Evolutionary conservation across 2,113 vertebrate species (phyloP).

Genomic region (Oenanthe melanoleuca): DNA sequence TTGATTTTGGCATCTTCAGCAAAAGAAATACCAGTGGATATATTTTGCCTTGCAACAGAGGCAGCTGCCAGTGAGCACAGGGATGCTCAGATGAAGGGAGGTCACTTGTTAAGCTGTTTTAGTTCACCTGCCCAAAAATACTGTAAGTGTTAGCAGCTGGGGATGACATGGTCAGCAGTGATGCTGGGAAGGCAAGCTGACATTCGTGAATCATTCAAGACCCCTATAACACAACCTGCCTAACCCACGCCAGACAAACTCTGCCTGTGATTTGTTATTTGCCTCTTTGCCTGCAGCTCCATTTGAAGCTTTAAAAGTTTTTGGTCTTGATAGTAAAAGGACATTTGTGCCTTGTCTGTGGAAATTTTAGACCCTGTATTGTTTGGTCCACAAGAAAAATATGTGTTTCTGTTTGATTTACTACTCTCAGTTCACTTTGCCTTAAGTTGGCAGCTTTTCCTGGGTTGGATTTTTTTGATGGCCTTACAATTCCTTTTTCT

Average conservation of each 20-base stretch:
- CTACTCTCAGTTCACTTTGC: slow-evolving; percentile 52
- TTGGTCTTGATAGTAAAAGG: slow-evolving; percentile 46
- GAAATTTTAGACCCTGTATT: slow-evolving; percentile 33
- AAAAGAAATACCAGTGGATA: background rate
- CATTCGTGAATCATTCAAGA: background rate
- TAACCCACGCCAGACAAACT: background rate
- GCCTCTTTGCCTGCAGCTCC: slow-evolving; percentile 13
- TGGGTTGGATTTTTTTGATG: slow-evolving; percentile 54
- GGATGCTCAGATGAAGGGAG: background rate
- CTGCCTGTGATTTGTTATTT: slow-evolving; percentile 22
- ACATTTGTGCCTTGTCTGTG: slow-evolving; percentile 42
- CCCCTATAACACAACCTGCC: background rate
- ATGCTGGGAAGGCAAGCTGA: background rate
- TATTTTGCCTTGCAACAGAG: background rate
- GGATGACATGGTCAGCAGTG: background rate
- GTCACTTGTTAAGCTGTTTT: background rate
- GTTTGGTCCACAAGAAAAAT: slow-evolving; percentile 50
- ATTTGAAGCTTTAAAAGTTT: slow-evolving; percentile 60
- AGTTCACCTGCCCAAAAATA: background rate
- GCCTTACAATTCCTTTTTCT: slow-evolving; percentile 29
- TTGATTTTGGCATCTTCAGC: background rate
- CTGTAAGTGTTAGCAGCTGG: background rate
- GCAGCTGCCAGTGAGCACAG: rapidly evolving
- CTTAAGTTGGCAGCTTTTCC: slow-evolving; percentile 51
- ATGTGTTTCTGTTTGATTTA: slow-evolving; percentile 55